phyloP scores from a whole-genome alignment of 2,888 invertebrate genomes.

The Cancer borealis region DNA sequence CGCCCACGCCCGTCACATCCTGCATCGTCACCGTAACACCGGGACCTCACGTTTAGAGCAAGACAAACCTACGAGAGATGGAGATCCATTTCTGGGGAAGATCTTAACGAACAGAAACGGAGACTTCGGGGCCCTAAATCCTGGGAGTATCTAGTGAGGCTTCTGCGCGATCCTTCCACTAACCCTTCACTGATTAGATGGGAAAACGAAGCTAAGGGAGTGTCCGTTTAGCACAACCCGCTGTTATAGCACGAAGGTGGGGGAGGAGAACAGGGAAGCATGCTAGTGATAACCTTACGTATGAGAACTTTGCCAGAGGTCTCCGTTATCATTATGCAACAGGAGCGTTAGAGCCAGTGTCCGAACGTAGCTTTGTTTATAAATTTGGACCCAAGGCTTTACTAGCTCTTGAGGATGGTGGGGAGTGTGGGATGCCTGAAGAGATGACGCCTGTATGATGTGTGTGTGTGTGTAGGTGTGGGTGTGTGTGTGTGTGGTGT shows the following conservation, averaged over 20 bases:
- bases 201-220: conserved; percentile 91
- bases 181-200: conserved; percentile 92
- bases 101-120: conserved; percentile 71
- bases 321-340: conserved; percentile 76
- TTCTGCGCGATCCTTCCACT: conserved; percentile 87
- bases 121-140: conserved; percentile 75
- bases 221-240: conserved; percentile 87
- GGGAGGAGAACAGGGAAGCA: conserved; percentile 75
- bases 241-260: conserved; percentile 74
- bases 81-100: conserved; percentile 73
- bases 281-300: conserved; percentile 69
- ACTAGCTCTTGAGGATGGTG: conserved; percentile 30
- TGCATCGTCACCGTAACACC: too few relatives aligned
- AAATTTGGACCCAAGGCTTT: conserved; percentile 75
- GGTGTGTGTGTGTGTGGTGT: conserved; percentile 4
- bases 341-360: conserved; percentile 74
- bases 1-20: background rate
- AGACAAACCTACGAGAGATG: background rate
- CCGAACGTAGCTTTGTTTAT: conserved; percentile 75
- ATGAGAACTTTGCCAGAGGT: conserved; percentile 77
- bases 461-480: conserved; percentile 17
- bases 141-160: conserved; percentile 92
- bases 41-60: too few relatives aligned
- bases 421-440: background rate
- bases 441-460: background rate